Conservation (phyloP, 2,888 invertebrate species). For the Drosophila fulvimacula region DNA sequence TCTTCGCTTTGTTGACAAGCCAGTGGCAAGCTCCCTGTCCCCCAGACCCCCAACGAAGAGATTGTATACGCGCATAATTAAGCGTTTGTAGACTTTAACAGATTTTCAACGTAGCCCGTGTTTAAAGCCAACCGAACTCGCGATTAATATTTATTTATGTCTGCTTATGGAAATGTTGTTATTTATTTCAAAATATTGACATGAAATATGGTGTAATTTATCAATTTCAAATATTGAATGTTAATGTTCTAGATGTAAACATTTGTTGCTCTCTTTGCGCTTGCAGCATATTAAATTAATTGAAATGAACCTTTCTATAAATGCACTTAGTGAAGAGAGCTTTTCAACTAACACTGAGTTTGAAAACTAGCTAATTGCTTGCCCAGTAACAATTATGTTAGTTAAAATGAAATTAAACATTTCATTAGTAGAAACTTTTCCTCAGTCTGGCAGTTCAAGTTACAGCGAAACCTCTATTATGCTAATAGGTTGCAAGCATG, state of each 20-base stretch:
- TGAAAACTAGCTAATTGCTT: background rate
- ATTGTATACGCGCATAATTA: constrained; percentile 1
- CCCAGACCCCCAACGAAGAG: background rate
- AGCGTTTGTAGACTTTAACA: constrained; percentile 8
- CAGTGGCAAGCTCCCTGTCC: background rate
- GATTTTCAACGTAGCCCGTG: background rate
- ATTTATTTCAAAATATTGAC: background rate
- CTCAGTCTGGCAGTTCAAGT: background rate
- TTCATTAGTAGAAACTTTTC: background rate
- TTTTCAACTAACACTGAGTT: background rate
- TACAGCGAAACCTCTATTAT: constrained; percentile 8
- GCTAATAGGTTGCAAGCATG: constrained; percentile 1
- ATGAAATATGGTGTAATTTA: background rate
- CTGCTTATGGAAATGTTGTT: background rate
- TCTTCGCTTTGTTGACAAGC: constrained; percentile 4
- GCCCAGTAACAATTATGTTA: background rate
- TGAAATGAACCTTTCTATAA: background rate
- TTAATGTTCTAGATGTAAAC: no score
- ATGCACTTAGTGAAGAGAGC: background rate
- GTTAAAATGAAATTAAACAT: constrained; percentile 1
- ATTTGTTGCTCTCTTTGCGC: background rate
- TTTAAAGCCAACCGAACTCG: background rate
- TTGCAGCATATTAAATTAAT: constrained; percentile 2
- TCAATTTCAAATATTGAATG: background rate
- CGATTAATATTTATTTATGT: background rate